phyloP scores from a whole-genome alignment of 2,113 vertebrate species.

The Polyodon spathula region DNA sequence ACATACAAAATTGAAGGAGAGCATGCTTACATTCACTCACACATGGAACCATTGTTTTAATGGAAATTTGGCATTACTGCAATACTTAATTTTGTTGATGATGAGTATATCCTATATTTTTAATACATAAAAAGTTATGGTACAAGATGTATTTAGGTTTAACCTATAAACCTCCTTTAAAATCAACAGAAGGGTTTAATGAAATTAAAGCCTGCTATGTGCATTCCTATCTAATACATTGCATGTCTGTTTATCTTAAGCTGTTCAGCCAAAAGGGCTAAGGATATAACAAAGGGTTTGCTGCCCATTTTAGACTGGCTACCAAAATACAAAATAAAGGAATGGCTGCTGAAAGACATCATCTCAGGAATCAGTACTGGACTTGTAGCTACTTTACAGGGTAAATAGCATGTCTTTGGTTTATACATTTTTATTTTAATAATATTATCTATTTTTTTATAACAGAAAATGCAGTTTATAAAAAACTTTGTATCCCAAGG shows the following conservation, averaged over 20 bases:
- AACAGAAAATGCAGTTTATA: too few species aligned
- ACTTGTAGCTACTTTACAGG: constrained; percentile 70
- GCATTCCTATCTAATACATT: not conserved
- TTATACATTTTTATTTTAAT: not conserved
- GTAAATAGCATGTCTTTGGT: constrained; percentile 35
- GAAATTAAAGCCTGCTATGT: not conserved
- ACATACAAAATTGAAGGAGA: too few species aligned
- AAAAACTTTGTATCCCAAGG: too few species aligned
- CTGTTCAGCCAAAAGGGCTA: constrained; percentile 53
- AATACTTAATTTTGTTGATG: not conserved
- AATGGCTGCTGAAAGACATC: constrained; percentile 65
- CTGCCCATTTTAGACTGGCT: constrained; percentile 72
- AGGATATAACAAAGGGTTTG: constrained; percentile 46
- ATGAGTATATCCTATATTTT: not conserved
- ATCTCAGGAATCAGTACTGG: constrained; percentile 75
- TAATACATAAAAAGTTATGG: not conserved
- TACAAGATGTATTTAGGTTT: not conserved
- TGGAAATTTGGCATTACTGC: not conserved
- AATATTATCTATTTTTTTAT: not conserved
- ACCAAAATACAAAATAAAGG: constrained; percentile 61
- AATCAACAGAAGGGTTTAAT: not conserved
- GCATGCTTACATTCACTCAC: too few species aligned
- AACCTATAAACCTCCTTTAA: not conserved
- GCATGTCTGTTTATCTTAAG: constrained; percentile 37
- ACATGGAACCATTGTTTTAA: too few species aligned